Conservation (phyloP, 30 jellyfish, hydroid and myxozoan genomes). For the Catostylus mosaicus region DNA sequence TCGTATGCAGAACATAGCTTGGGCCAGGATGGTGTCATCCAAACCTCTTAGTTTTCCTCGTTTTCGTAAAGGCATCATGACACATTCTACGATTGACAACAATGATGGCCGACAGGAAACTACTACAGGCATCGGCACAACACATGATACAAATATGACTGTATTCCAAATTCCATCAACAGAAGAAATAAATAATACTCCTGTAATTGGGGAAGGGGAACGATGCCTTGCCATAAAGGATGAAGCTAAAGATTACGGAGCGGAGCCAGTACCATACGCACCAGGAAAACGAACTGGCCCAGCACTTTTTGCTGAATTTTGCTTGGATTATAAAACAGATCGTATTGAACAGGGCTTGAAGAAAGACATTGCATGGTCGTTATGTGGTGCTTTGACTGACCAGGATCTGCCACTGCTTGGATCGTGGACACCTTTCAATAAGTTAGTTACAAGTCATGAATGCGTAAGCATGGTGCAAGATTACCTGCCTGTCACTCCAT, state of each 20-base stretch:
- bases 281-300: slow-evolving; percentile 41
- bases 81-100: slow-evolving; percentile 1
- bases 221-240: slow-evolving; percentile 14
- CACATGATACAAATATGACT: neutral
- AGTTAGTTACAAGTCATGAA: slow-evolving; percentile 25
- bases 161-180: neutral
- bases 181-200: neutral
- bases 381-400: slow-evolving; percentile 35
- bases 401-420: slow-evolving; percentile 47
- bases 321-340: neutral
- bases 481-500: slow-evolving; percentile 57
- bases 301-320: neutral
- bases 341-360: slow-evolving; percentile 19
- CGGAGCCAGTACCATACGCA: slow-evolving; percentile 11
- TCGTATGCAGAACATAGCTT: neutral
- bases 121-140: neutral
- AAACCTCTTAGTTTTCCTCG: neutral
- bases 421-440: slow-evolving; percentile 52
- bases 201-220: slow-evolving; percentile 8
- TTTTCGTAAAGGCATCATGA: neutral
- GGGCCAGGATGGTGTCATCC: neutral
- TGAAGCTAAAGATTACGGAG: slow-evolving; percentile 3
- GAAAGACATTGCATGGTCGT: slow-evolving; percentile 56
- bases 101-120: neutral
- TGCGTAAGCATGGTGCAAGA: slow-evolving; percentile 21